A percentile compares a stretch with the other conserved stretches of the same genome.
Conservation (phyloP, 1,140 invertebrate genomes). For the Hyles euphorbiae region DNA sequence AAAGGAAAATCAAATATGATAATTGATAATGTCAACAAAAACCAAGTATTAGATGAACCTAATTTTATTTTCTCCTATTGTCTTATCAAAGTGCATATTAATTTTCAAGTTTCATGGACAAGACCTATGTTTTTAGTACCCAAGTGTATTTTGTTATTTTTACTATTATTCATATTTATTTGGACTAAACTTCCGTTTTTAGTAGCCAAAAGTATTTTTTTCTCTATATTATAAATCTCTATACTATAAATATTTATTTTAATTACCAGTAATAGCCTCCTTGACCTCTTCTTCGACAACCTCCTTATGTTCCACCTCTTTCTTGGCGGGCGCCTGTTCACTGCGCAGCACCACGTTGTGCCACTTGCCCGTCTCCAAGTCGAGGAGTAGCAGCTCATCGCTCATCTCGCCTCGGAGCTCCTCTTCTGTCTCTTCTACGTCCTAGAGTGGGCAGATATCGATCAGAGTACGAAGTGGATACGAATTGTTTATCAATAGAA, state of each 20-base stretch:
- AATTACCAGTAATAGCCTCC: constrained; percentile 45
- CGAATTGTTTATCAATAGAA: not conserved
- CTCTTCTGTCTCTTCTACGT: constrained; percentile 89
- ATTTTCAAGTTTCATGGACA: too few relatives aligned
- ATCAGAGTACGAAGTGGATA: not conserved
- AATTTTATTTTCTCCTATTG: too few relatives aligned
- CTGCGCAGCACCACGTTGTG: constrained; percentile 69
- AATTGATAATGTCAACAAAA: too few relatives aligned
- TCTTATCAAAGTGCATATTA: too few relatives aligned
- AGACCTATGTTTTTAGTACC: too few relatives aligned
- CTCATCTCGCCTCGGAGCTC: constrained; percentile 87
- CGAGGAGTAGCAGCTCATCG: constrained; percentile 87
- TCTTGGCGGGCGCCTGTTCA: constrained; percentile 15
- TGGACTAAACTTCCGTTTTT: too few relatives aligned
- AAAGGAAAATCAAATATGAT: too few relatives aligned
- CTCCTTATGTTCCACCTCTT: constrained; percentile 3
- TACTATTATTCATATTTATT: too few relatives aligned
- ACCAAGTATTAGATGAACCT: too few relatives aligned
- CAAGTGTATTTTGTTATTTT: too few relatives aligned
- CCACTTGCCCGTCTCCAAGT: constrained; percentile 86
- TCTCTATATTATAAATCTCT: too few relatives aligned
- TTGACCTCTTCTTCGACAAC: constrained; percentile 9
- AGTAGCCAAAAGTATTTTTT: too few relatives aligned
- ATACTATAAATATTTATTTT: not conserved
- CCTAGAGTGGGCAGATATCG: constrained; percentile 79